Percentiles rank a stretch among this genome's conserved stretches.
These are phyloP conservation scores for Sphaerodactylus townsendi DNA, from an alignment of 2,113 vertebrate genomes.

Conservation along the genomic window DNA sequence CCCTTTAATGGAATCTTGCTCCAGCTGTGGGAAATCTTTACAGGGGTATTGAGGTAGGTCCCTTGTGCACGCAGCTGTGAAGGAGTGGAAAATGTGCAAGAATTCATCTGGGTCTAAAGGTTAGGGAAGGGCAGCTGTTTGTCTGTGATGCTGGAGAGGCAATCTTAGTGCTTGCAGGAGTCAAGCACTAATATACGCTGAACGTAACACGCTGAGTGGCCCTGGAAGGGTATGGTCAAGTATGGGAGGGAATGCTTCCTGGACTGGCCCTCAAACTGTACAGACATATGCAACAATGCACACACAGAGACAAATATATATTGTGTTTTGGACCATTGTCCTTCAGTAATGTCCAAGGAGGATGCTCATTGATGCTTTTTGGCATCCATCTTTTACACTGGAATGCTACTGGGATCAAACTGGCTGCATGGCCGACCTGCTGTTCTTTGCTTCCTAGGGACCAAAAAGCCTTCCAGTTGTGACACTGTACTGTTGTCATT, in stretches of 20 bases:
- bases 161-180: conserved; percentile 44
- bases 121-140: background rate
- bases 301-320: background rate
- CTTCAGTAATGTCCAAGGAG: background rate
- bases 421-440: background rate
- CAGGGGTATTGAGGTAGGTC: background rate
- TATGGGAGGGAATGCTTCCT: conserved; percentile 10
- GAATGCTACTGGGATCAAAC: background rate
- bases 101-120: background rate
- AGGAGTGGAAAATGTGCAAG: background rate
- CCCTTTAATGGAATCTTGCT: background rate
- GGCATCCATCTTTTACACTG: background rate
- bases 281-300: background rate
- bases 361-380: background rate
- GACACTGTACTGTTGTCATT: background rate
- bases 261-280: background rate
- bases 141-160: background rate
- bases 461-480: background rate
- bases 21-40: background rate
- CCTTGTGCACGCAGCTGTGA: background rate
- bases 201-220: conserved; percentile 38
- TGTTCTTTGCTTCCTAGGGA: background rate
- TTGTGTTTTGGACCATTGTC: background rate
- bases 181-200: conserved; percentile 41
- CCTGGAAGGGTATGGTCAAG: conserved; percentile 15